Base-by-base conservation (phyloP, 2,113 vertebrate genomes). In the Harpagus bidentatus region DNA sequence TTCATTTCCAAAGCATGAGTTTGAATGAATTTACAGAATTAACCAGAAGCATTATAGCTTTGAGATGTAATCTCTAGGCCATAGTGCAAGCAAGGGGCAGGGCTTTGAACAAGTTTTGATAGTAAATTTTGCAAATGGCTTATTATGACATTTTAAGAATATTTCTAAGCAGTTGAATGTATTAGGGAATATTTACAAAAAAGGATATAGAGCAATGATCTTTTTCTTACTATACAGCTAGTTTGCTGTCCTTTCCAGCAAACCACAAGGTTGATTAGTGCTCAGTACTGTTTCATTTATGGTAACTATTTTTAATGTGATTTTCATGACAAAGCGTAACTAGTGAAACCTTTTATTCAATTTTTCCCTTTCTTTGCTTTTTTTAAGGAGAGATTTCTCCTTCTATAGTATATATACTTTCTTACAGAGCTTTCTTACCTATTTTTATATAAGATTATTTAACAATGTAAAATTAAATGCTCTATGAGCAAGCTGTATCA, bases 351-450 rank as follows among this genome's bases (percentile, higher is more conserved):
- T 97, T 97, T 94, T 96, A 95, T 87, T 97, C 71, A 70, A 18
- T 93, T 88, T 96, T 94, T 85, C 85, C 95, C 92, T 76, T 72
- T 94, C 76, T 91, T 95, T 92, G 93, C 69, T 95, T 91, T 93
- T 92, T 82, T 93, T 92, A 91, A 97, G 96, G 95, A 97, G 97
- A 92, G 6, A 61, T 71, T 90, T 97, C 97, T 97, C 97, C 97
- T 98, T 96, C 90, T 73, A 93, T 86, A 95, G 69, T 77, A 97
- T 96, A 88, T 97, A 91, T 97, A 97, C 97, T 98, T 98, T 98
- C 95, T 96, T 98, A 98, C 96, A 98, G 97, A 98, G 97, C 97
- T 98, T 98, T 98, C 98, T 96, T 98, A 98, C 94, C 97, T 98
- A 98, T 98, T 98, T 98, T 98, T 98, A 66, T 98, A 98, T 86